Evolutionary conservation across 1,140 invertebrate species (phyloP).

Genomic region (Drosophila varians): DNA sequence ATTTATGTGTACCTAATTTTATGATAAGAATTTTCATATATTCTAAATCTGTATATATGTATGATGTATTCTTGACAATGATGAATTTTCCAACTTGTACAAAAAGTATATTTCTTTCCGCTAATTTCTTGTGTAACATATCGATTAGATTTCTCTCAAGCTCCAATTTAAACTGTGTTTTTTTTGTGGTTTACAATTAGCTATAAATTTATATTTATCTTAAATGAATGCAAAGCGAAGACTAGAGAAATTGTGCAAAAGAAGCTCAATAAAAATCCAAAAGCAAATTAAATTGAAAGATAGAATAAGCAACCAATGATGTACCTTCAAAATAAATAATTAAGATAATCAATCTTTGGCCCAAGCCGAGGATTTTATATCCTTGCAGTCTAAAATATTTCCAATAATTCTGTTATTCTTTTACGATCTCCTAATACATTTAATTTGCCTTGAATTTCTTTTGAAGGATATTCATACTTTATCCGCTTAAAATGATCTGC

Average conservation of each 20-base stretch:
- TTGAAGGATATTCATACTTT: not conserved
- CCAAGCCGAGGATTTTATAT: not conserved
- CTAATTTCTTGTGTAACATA: conserved; percentile 26
- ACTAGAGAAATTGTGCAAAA: conserved; percentile 34
- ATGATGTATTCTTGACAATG: not conserved
- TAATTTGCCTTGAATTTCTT: not conserved
- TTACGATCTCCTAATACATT: not conserved
- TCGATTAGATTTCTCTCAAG: conserved; percentile 14
- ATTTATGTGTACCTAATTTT: conserved; percentile 24
- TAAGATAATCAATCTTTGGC: not conserved
- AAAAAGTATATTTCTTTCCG: conserved; percentile 50
- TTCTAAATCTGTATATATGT: conserved; percentile 35
- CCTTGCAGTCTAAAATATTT: not conserved
- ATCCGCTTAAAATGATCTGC: not conserved
- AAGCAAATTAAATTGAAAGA: conserved; percentile 33
- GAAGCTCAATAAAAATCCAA: conserved; percentile 71
- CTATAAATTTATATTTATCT: conserved; percentile 14
- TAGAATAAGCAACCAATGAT: conserved; percentile 48
- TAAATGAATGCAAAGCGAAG: conserved; percentile 3
- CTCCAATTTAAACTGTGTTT: conserved; percentile 20
- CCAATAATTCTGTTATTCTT: too few relatives aligned
- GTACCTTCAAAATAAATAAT: conserved; percentile 51
- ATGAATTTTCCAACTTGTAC: conserved; percentile 4
- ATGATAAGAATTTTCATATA: conserved; percentile 13
- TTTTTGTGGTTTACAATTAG: conserved; percentile 26